Base-by-base conservation (phyloP, 1,140 invertebrate genomes). In the Drosophila sechellia region DNA sequence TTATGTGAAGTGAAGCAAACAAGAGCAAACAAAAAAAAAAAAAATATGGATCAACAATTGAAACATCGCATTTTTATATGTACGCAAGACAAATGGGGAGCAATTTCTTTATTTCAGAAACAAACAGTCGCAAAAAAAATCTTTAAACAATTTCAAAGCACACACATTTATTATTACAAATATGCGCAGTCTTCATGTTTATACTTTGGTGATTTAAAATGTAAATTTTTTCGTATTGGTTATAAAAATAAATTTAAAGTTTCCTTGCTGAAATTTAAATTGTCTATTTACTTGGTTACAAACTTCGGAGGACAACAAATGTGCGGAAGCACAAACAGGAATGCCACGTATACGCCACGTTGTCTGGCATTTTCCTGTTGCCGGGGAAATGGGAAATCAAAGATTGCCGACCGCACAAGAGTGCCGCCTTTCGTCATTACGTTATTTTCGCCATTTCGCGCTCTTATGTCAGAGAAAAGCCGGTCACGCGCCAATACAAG, bases 401-500 rank as follows among this genome's bases (percentile, higher is more conserved):
- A 71, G 78, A 80, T 76, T 68, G 42, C 45, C 53, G 22, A 22
- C 22, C 39, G 13, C 31, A n/a, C 54, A 25, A 25, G 15, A 54
- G 27, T 31, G 11, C 31, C 31, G 31, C 15, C 3, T 48, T 27
- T 35, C 31, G 4, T 27, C 48, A n/a, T 46, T 46, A 34, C 12
- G 10, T 1, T 20, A 10, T 52, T n/a, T 61, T 27, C 12, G 15
- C 27, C 12, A 34, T 54, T 46, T 40, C 34, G 39, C 27, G 56
- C 42, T 46, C 39, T 77, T 54, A 37, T 46, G 15, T 25, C 46
- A 65, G 60, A 43, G 59, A 43, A 68, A 65, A 68, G 48, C 25
- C 48, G 66, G 79, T 81, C 79, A 81, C 79, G 78, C 56, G 79
- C 78, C 65, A 81, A 64, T 65, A 65, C 65, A 54, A 46, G 42